phyloP scores from a whole-genome alignment of 92 coral and sea anemone species.

The Scolanthus callimorphus region DNA sequence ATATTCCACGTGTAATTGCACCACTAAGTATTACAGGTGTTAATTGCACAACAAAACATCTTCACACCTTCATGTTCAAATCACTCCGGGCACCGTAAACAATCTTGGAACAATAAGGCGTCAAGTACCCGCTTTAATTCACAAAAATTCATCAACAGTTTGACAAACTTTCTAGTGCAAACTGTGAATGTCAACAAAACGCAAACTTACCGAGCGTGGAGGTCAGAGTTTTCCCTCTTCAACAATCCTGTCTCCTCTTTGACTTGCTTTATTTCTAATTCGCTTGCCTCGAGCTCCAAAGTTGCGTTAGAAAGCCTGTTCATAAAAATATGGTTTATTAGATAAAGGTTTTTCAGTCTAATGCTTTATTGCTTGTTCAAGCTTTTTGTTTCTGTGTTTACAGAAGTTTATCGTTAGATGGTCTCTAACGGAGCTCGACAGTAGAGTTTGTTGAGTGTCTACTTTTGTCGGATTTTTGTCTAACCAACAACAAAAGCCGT shows the following conservation, averaged over 20 bases:
- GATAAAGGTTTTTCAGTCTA: too few species aligned
- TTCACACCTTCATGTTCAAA: background rate
- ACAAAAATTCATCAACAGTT: background rate
- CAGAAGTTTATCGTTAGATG: too few species aligned
- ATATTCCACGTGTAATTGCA: background rate
- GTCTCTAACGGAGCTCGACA: too few species aligned
- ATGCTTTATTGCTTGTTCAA: too few species aligned
- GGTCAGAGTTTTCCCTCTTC: conserved; percentile 61
- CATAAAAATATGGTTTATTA: too few species aligned
- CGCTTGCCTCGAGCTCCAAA: conserved; percentile 53
- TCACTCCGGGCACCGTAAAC: background rate
- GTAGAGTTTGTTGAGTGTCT: too few species aligned
- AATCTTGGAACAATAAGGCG: background rate
- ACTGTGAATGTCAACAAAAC: too few species aligned
- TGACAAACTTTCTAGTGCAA: too few species aligned
- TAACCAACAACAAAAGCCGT: too few species aligned
- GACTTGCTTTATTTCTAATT: conserved; percentile 54
- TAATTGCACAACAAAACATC: background rate
- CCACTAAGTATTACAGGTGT: background rate
- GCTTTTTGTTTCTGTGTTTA: too few species aligned
- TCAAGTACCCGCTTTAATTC: too few species aligned
- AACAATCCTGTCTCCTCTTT: conserved; percentile 57
- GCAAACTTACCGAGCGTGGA: conserved; percentile 56
- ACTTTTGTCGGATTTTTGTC: too few species aligned
- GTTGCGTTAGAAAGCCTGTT: conserved; percentile 56